Evolutionary conservation across 2,113 vertebrate genomes (phyloP).

Genomic region (Pardalotus punctatus): DNA sequence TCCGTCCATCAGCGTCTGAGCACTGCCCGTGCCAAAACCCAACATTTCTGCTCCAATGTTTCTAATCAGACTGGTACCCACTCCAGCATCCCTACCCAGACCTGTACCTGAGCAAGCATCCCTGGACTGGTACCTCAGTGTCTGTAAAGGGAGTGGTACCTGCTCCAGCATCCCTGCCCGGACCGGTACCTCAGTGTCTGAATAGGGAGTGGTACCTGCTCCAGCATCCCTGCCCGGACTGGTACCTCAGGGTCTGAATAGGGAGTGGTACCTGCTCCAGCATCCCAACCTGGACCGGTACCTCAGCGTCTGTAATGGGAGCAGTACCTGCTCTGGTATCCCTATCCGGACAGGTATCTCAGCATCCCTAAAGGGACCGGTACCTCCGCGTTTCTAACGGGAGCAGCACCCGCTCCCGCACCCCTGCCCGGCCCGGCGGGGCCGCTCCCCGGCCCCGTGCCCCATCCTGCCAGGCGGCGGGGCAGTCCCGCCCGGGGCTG

Average conservation of each 20-base stretch:
- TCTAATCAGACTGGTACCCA: background rate
- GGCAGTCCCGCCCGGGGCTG: background rate
- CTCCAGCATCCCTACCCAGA: background rate
- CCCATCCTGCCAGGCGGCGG: background rate
- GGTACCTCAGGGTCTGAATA: accelerated
- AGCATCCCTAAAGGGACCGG: background rate
- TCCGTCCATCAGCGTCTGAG: background rate
- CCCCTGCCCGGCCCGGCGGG: background rate
- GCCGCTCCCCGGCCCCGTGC: background rate
- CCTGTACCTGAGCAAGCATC: background rate
- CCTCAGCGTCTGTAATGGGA: background rate
- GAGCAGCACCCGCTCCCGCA: background rate
- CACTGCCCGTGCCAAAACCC: background rate
- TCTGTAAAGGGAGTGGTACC: background rate
- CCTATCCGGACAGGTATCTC: background rate
- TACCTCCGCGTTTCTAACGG: background rate
- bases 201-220: background rate
- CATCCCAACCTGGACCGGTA: background rate
- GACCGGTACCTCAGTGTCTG: background rate
- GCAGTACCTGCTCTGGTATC: background rate
- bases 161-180: background rate
- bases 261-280: background rate
- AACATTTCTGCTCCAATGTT: background rate
- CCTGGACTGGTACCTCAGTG: background rate
- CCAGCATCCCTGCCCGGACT: background rate